Percentiles rank a stretch among this genome's conserved stretches.
Conservation (phyloP, 2,888 invertebrate genomes). For the Chloroclysta siterata region DNA sequence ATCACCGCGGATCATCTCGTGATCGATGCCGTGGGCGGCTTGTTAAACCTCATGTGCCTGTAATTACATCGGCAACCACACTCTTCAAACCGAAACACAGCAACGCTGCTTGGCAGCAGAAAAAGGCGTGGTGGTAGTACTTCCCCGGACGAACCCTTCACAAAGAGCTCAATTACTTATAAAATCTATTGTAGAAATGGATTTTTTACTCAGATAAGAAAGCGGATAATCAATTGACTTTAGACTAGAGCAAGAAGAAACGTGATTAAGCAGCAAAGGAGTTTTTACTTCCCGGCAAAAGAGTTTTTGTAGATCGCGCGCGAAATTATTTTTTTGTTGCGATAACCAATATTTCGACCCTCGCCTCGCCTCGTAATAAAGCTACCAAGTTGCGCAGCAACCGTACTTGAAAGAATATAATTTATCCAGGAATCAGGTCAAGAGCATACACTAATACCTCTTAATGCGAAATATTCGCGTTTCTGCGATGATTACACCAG, state of each 20-base stretch:
- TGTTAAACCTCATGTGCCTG: no score
- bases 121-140: no score
- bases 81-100: no score
- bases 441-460: conserved; percentile 54
- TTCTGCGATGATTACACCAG: conserved; percentile 48
- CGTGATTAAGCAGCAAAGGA: no score
- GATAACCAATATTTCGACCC: conserved; percentile 36
- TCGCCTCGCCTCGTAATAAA: conserved; percentile 31
- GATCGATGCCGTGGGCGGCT: no score
- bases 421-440: conserved; percentile 56
- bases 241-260: no score
- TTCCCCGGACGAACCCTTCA: no score
- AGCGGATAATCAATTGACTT: no score
- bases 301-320: not conserved
- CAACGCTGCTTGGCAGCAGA: no score
- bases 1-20: no score
- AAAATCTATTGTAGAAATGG: conserved; percentile 8
- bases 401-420: conserved; percentile 55
- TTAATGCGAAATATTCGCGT: conserved; percentile 44
- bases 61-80: no score
- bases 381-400: conserved; percentile 38
- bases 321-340: conserved; percentile 6
- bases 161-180: no score
- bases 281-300: not conserved
- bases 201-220: not conserved